Evolutionary conservation across 64 coral and sea anemone genomes (phyloP).

Genomic region (Pocillopora damicornis): DNA sequence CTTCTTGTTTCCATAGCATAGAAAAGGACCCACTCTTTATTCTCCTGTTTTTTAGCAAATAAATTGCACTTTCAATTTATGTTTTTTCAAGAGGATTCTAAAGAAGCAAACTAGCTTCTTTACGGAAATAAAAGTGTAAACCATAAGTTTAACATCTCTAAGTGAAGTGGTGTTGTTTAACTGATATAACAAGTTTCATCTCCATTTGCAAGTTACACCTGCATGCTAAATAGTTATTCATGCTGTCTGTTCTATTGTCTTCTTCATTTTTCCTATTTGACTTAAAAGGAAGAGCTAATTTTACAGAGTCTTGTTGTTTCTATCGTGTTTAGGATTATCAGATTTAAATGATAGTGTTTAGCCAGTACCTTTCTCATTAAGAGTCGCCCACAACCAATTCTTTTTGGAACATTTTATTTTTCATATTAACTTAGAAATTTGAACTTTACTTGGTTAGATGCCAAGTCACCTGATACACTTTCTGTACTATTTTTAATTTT

Average conservation of each 20-base stretch:
- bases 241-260: background rate
- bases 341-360: background rate
- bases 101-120: background rate
- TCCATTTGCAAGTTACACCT: conserved; percentile 32
- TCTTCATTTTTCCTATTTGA: conserved; percentile 9
- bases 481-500: too few relatives aligned
- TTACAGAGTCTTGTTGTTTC: conserved; percentile 6
- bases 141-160: background rate
- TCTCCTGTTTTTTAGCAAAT: conserved; percentile 10
- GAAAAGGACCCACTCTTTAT: background rate
- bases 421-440: background rate
- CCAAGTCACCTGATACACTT: too few relatives aligned
- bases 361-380: background rate
- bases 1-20: conserved; percentile 37
- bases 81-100: conserved; percentile 6
- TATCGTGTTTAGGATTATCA: background rate
- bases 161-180: conserved; percentile 9
- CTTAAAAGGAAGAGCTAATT: conserved; percentile 19
- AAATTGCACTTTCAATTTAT: background rate
- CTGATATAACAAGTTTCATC: background rate
- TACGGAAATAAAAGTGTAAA: background rate
- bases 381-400: background rate
- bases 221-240: conserved; percentile 16
- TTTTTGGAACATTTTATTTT: background rate
- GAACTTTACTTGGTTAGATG: background rate